Base-by-base conservation (phyloP, 2,113 vertebrate species). In the Tachycineta bicolor region DNA sequence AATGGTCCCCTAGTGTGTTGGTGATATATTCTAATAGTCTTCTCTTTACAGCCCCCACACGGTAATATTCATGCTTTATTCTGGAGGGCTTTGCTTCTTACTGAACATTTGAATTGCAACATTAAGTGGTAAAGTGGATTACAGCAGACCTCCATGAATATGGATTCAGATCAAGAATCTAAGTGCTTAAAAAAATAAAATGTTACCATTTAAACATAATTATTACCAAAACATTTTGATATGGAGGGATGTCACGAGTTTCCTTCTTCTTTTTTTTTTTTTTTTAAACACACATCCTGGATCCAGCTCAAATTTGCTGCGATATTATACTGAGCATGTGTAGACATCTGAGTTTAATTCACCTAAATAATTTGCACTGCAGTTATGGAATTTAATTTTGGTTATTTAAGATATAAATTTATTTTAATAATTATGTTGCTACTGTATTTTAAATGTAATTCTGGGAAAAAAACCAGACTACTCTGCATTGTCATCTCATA, bases 11-110 rank as follows among this genome's bases (percentile, higher is more conserved):
- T 98, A 99, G 98, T 99, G 98, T 98, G 91, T 98, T 98, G 98
- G 98, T 99, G 99, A 99, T 99, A 99, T 99, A 99, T 99, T 99
- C 98, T 99, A 99, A 99, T 99, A 99, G 98, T 99, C 98, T 99
- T 98, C 97, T 98, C 98, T 98, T 98, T 98, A 98, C 98, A 98
- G 98, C 98, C 98, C 98, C 98, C 98, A 98, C 98, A 98, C 96
- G 97, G 98, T 98, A 98, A 99, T 99, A 98, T 98, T 99, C 98
- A 99, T 99, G 99, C 98, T 99, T 99, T 99, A 99, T 98, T 98
- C 98, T 98, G 98, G 98, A 99, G 98, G 98, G 98, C 98, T 98
- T 98, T 98, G 98, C 98, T 98, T 98, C 98, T 98, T 98, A 97
- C 97, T 97, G 97, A 98, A 98, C 98, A 98, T 99, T 99, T 99